Evolutionary conservation across 1,140 invertebrate genomes (phyloP).

Genomic region (Drosophila subobscura): DNA sequence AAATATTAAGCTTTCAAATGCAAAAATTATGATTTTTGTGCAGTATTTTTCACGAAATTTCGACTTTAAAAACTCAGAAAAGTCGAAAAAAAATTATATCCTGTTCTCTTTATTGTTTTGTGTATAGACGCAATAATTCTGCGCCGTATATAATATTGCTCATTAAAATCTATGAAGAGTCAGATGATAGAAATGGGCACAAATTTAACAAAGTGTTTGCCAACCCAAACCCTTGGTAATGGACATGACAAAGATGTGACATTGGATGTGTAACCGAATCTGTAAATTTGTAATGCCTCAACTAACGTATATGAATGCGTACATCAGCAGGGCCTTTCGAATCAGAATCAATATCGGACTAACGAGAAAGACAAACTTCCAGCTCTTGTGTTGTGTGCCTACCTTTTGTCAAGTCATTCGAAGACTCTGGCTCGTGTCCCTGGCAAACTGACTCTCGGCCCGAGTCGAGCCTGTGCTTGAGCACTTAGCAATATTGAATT

Average conservation of each 20-base stretch:
- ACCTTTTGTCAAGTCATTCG: conserved; percentile 67
- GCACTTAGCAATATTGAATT: conserved; percentile 76
- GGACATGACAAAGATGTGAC: background rate
- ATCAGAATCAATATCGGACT: conserved; percentile 41
- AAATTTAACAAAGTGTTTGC: no score
- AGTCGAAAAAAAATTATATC: no score
- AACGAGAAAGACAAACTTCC: conserved; percentile 40
- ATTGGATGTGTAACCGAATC: background rate
- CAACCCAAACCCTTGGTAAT: no score
- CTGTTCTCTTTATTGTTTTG: no score
- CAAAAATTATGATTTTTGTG: no score
- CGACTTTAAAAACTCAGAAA: no score
- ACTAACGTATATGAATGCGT: background rate
- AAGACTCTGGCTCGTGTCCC: conserved; percentile 11
- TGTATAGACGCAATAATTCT: no score
- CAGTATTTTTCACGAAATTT: no score
- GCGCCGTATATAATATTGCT: no score
- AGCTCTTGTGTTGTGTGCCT: conserved; percentile 1
- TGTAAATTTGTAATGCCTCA: conserved; percentile 3
- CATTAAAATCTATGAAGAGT: no score
- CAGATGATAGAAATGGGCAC: no score
- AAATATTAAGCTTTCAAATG: no score
- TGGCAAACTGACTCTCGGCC: conserved; percentile 19
- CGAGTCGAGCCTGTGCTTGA: conserved; percentile 3
- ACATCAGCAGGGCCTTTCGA: conserved; percentile 23